These are phyloP conservation scores for Mycteria americana DNA, from an alignment of 2,797 vertebrate species.

Conservation along the genomic window DNA sequence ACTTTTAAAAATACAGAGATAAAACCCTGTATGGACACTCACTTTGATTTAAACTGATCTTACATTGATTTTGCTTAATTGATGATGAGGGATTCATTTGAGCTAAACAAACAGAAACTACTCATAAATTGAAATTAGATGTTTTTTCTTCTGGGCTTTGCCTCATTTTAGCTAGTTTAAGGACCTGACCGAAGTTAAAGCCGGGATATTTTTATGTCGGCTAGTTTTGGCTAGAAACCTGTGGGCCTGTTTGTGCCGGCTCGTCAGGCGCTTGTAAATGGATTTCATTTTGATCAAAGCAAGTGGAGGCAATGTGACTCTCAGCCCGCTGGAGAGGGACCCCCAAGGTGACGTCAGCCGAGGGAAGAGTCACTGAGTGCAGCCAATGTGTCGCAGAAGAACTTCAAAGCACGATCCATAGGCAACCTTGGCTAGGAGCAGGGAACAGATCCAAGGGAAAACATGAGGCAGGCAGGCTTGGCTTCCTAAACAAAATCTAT, in stretches of 20 bases:
- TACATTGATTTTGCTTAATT: background rate
- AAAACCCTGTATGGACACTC: background rate
- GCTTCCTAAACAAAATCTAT: conserved; percentile 29
- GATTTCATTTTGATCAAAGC: conserved; percentile 49
- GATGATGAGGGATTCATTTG: background rate
- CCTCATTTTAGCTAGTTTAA: background rate
- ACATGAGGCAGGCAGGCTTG: conserved; percentile 38
- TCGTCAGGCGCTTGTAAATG: background rate
- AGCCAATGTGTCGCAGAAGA: background rate
- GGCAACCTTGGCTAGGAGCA: background rate
- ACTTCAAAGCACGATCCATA: conserved; percentile 40
- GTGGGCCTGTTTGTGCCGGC: background rate
- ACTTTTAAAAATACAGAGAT: background rate
- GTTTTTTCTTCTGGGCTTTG: background rate
- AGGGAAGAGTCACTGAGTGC: background rate
- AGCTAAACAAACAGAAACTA: background rate
- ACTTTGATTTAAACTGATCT: background rate
- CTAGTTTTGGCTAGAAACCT: background rate
- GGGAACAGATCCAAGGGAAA: conserved; percentile 46
- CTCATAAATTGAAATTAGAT: background rate
- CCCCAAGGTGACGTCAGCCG: background rate
- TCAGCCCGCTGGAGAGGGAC: background rate
- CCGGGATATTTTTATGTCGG: background rate
- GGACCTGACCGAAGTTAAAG: background rate
- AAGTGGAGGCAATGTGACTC: background rate